Evolutionary conservation across 1,140 invertebrate genomes (phyloP), one percentile per base, ranked within the genome.

Genomic region (Semibalanus balanoides): DNA sequence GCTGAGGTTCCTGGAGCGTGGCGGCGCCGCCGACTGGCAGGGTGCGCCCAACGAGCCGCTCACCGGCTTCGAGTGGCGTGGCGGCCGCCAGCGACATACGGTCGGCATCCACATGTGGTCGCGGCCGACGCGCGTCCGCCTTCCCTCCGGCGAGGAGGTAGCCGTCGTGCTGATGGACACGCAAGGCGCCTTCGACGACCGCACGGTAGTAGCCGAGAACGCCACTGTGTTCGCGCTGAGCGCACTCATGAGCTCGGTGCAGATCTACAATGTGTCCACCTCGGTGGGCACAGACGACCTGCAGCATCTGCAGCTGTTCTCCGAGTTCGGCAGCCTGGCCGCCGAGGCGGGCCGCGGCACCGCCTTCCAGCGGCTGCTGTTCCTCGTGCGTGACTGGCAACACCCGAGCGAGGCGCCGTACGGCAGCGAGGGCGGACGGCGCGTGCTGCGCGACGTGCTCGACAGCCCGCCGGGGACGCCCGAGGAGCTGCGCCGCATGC

Each of bases 281-380:
- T 97, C 97, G 83, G 96, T 98, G 74, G 94, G 97, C 84, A 95
- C 97, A 83, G 95, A 98, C 84, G 95, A 98, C 85, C 82, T 98
- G 31, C 95, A 98, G 83, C 95, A 98, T 86, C 86, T 98, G 51
- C 93, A 95, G 83, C 81, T 89, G 29, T 90, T 90, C 80, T 87
- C 88, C 31, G 88, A 90, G 79, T 89, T 89, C 83, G 89, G 88
- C n/a, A 81, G 86, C 77, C 79, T 89, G 73, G 88, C 88, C 14
- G 78, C 87, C 43, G 87, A 88, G 81, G 86, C 9, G 51, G 51
- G 51, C 51, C 14, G 22, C 51, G 51, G 51, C 14, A 14, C 51
- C 14, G 14, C 51, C 14, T 64, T 64, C 51, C 51, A 64, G 51
- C 51, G 51, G 1, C 51, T 64, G 22, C 51, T 64, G 14, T 25